A percentile compares a stretch with the other conserved stretches of the same genome.
Evolutionary conservation across 2,888 invertebrate species (phyloP).

Genomic region (Onchidella celtica): DNA sequence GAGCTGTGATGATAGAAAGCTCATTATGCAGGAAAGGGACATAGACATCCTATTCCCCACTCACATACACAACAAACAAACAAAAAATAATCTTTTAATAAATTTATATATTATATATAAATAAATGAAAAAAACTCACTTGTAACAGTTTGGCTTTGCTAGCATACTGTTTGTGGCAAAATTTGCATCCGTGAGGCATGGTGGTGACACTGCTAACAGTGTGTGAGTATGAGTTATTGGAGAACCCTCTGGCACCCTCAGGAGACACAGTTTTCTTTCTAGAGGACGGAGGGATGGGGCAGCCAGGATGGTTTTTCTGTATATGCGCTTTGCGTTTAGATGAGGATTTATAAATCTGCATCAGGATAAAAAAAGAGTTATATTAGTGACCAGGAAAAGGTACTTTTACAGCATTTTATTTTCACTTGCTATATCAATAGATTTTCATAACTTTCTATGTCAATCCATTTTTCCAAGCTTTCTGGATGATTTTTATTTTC

Average conservation of each 20-base stretch:
- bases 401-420: too few species aligned
- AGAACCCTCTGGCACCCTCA: conserved; percentile 80
- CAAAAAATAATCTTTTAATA: too few species aligned
- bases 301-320: conserved; percentile 90
- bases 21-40: neutral
- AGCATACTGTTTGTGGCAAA: conserved; percentile 93
- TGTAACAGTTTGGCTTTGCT: conserved; percentile 85
- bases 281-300: conserved; percentile 83
- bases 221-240: conserved; percentile 85
- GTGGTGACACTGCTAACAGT: conserved; percentile 88
- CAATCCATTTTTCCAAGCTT: too few species aligned
- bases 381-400: too few species aligned
- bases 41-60: too few species aligned
- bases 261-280: conserved; percentile 58
- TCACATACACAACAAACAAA: too few species aligned
- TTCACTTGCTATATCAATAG: too few species aligned
- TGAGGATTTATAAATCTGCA: conserved; percentile 87
- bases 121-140: conserved; percentile 1
- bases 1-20: too few species aligned
- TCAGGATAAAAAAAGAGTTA: too few species aligned
- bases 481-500: too few species aligned
- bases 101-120: too few species aligned
- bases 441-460: too few species aligned
- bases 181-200: conserved; percentile 87
- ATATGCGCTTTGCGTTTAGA: conserved; percentile 92